Evolutionary conservation across 2,797 vertebrate species (phyloP).

Genomic region (Tragopan temminckii): DNA sequence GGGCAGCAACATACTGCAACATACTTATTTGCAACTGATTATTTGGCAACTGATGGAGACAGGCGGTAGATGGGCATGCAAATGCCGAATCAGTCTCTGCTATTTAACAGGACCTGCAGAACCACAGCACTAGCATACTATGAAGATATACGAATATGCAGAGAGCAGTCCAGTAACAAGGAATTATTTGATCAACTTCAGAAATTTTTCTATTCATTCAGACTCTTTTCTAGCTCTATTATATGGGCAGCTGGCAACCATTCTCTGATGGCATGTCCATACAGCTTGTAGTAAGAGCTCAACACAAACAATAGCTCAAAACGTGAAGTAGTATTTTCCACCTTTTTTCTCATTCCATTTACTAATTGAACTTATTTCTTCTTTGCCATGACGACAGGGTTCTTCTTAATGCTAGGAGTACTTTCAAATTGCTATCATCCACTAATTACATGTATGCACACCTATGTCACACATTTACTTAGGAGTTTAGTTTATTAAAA

Average conservation of each 20-base stretch:
- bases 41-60: not conserved
- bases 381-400: not conserved
- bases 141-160: not conserved
- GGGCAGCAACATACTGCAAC: not conserved
- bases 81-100: not conserved
- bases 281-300: not conserved
- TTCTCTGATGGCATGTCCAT: not conserved
- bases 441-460: not conserved
- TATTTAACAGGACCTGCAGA: not conserved
- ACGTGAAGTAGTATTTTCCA: not conserved
- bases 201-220: not conserved
- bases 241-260: not conserved
- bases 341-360: not conserved
- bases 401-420: not conserved
- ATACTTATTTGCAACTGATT: not conserved
- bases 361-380: not conserved
- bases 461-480: not conserved
- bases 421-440: not conserved
- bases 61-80: not conserved
- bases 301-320: not conserved
- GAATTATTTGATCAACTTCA: not conserved
- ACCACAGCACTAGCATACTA: not conserved
- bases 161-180: not conserved
- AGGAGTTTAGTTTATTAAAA: not conserved
- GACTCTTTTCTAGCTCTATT: not conserved